These are phyloP conservation scores for Takifugu ocellatus DNA, from an alignment of 2,797 vertebrate species.

Conservation along the genomic window DNA sequence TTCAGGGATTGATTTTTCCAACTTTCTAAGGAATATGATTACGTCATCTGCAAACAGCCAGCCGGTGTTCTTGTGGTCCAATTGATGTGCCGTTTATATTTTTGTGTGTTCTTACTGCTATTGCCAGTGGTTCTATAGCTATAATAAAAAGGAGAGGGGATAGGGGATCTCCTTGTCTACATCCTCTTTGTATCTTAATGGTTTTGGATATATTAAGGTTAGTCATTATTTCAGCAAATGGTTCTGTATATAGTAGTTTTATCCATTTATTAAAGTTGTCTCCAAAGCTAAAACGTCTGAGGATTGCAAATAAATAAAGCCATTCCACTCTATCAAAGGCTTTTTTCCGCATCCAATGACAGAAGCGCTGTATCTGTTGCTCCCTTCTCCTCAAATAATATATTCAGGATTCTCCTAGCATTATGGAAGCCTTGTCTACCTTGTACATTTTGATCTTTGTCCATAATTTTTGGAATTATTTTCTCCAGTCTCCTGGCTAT, in stretches of 20 bases:
- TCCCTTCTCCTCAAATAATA: background rate
- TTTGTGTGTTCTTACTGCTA: slow-evolving; percentile 2
- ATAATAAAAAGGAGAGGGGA: slow-evolving; percentile 2
- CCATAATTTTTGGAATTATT: background rate
- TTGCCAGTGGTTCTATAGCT: slow-evolving; percentile 10
- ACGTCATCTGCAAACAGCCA: background rate
- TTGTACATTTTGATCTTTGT: slow-evolving; percentile 4
- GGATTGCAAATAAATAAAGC: background rate
- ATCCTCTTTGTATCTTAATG: slow-evolving; percentile 9
- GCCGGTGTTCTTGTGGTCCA: slow-evolving; percentile 5
- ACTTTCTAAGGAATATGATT: slow-evolving; percentile 6
- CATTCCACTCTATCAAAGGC: background rate
- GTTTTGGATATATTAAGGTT: slow-evolving; percentile 10
- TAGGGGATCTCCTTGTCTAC: slow-evolving; percentile 6
- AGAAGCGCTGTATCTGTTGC: slow-evolving; percentile 5
- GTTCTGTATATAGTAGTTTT: slow-evolving; percentile 12
- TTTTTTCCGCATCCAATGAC: slow-evolving; percentile 1
- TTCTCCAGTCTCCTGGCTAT: slow-evolving; percentile 3
- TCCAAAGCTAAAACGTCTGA: background rate
- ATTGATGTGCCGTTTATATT: slow-evolving; percentile 1
- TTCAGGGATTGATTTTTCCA: slow-evolving; percentile 2
- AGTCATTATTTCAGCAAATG: slow-evolving; percentile 6
- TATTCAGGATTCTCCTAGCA: background rate
- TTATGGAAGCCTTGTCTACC: slow-evolving; percentile 5
- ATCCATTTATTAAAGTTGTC: slow-evolving; percentile 8